These are phyloP conservation scores for Euplexia lucipara DNA, from an alignment of 2,888 invertebrate genomes.

Conservation along the genomic window DNA sequence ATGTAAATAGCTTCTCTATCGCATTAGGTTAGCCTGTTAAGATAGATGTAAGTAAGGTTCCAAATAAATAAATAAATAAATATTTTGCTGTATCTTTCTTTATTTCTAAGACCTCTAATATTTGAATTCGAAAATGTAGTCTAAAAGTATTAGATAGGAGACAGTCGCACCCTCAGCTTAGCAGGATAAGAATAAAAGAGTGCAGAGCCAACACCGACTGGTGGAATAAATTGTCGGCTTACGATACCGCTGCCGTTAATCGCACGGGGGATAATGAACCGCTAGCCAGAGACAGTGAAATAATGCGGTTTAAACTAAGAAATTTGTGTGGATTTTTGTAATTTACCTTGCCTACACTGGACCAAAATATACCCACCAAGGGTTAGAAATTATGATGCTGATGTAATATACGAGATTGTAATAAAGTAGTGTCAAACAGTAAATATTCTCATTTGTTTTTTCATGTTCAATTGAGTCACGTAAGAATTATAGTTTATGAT, in stretches of 20 bases:
- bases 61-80: too few relatives aligned
- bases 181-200: conserved; percentile 22
- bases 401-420: too few relatives aligned
- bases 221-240: conserved; percentile 50
- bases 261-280: conserved; percentile 39
- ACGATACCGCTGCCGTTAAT: conserved; percentile 41
- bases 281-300: conserved; percentile 1
- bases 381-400: too few relatives aligned
- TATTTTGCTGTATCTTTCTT: too few relatives aligned
- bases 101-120: neutral
- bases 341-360: neutral
- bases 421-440: too few relatives aligned
- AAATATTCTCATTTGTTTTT: too few relatives aligned
- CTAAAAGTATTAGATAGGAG: neutral
- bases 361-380: too few relatives aligned
- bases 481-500: too few relatives aligned
- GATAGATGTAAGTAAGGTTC: too few relatives aligned
- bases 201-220: conserved; percentile 13
- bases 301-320: neutral
- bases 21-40: too few relatives aligned
- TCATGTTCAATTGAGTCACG: too few relatives aligned
- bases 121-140: conserved; percentile 8
- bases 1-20: too few relatives aligned
- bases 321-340: conserved; percentile 12
- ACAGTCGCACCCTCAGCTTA: neutral